Evolutionary conservation across 2,888 invertebrate genomes (phyloP).

Genomic region (Metacarcinus magister): DNA sequence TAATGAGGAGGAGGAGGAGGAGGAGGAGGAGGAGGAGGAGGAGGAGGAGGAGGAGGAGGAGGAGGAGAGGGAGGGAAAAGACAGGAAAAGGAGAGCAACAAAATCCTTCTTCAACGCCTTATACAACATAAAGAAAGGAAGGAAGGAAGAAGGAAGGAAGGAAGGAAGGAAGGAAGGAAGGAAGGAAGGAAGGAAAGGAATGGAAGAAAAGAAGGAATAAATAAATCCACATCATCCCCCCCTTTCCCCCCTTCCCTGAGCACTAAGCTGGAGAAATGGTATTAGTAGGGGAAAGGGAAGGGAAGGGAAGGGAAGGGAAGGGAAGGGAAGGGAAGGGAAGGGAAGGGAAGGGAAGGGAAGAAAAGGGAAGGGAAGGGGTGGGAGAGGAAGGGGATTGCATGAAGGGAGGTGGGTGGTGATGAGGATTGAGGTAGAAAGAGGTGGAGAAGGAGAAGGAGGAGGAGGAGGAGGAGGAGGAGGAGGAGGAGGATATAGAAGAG

Average conservation of each 20-base stretch:
- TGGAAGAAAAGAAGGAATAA: background rate
- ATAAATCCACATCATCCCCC: background rate
- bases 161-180: background rate
- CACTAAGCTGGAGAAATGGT: background rate
- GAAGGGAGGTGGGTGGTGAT: background rate
- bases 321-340: background rate
- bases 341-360: background rate
- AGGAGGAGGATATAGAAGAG: background rate
- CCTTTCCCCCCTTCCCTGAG: background rate
- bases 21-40: constrained; percentile 34
- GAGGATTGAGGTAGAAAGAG: background rate
- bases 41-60: constrained; percentile 50
- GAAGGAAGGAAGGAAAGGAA: background rate
- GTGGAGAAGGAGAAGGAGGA: background rate
- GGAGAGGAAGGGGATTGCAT: background rate
- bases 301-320: background rate
- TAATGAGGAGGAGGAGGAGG: background rate
- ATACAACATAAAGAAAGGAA: background rate
- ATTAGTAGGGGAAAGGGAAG: background rate
- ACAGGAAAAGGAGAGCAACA: background rate
- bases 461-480: background rate
- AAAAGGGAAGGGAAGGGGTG: background rate
- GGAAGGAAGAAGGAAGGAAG: background rate
- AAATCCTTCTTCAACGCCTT: background rate
- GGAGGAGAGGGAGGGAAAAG: background rate